Conservation (phyloP, 2,888 invertebrate genomes). For the Rhagonycha lutea region DNA sequence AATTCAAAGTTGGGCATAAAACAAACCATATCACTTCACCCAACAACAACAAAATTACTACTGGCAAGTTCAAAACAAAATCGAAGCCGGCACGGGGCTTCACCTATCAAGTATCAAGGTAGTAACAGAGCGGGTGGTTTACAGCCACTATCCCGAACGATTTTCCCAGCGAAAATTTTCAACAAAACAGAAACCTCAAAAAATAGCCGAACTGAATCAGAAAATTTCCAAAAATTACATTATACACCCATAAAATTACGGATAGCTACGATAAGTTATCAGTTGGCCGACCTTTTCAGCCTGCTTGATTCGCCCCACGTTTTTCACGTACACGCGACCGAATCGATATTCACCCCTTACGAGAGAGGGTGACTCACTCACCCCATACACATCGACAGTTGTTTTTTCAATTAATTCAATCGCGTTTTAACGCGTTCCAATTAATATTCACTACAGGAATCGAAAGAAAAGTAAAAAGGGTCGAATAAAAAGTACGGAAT, state of each 20-base stretch:
- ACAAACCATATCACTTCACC: slow-evolving; percentile 12
- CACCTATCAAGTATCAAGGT: neutral
- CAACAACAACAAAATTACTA: neutral
- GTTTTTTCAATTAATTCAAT: slow-evolving; percentile 4
- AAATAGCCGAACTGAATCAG: too few relatives aligned
- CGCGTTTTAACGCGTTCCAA: neutral
- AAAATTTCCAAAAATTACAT: neutral
- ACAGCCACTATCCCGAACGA: neutral
- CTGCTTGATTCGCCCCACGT: neutral
- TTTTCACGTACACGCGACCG: neutral
- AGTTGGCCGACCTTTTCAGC: slow-evolving; percentile 3
- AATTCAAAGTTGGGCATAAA: neutral
- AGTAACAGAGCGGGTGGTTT: neutral
- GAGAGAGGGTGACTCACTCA: slow-evolving; percentile 7
- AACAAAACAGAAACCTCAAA: neutral
- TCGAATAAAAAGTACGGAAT: neutral
- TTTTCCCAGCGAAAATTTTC: neutral
- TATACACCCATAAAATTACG: neutral
- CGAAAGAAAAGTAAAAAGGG: neutral
- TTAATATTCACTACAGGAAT: neutral
- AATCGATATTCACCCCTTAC: slow-evolving; percentile 5
- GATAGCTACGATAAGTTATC: neutral
- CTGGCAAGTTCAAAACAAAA: neutral
- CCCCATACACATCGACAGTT: neutral
- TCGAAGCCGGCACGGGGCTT: slow-evolving; percentile 4